Evolutionary conservation across 2,113 vertebrate species (phyloP).

Genomic region (Myiagra hebetior): DNA sequence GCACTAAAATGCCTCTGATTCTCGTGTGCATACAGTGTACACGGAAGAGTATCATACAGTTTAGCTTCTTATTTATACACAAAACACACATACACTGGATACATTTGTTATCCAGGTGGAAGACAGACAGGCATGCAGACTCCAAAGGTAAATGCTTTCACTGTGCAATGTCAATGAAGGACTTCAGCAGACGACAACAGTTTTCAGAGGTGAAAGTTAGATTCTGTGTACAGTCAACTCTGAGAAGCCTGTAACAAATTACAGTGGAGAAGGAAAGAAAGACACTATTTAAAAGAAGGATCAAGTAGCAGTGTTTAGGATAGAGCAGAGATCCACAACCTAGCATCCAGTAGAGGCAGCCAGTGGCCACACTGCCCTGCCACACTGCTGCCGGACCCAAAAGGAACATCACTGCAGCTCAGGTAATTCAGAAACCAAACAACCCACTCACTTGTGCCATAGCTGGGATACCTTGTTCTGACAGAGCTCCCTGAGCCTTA

Average conservation of each 20-base stretch:
- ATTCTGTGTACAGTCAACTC: not conserved
- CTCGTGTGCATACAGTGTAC: accelerated
- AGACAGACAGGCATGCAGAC: not conserved
- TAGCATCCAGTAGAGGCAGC: not conserved
- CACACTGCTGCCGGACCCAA: not conserved
- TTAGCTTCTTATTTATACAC: not conserved
- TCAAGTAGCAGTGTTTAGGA: not conserved
- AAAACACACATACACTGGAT: not conserved
- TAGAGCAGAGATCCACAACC: not conserved
- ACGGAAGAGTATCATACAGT: not conserved
- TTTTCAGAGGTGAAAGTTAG: not conserved
- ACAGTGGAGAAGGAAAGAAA: not conserved
- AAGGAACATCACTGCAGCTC: not conserved
- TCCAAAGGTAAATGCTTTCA: not conserved
- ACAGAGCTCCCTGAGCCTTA: not conserved
- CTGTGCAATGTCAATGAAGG: not conserved
- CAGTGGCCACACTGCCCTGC: not conserved
- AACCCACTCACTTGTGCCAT: not conserved
- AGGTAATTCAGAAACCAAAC: not conserved
- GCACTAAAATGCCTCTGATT: not conserved
- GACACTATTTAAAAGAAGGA: not conserved
- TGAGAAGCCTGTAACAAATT: not conserved
- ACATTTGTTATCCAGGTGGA: not conserved
- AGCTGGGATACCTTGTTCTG: not conserved
- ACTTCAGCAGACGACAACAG: not conserved